Base-by-base conservation (phyloP, 2,888 invertebrate species). In the Campoplex capitator region DNA sequence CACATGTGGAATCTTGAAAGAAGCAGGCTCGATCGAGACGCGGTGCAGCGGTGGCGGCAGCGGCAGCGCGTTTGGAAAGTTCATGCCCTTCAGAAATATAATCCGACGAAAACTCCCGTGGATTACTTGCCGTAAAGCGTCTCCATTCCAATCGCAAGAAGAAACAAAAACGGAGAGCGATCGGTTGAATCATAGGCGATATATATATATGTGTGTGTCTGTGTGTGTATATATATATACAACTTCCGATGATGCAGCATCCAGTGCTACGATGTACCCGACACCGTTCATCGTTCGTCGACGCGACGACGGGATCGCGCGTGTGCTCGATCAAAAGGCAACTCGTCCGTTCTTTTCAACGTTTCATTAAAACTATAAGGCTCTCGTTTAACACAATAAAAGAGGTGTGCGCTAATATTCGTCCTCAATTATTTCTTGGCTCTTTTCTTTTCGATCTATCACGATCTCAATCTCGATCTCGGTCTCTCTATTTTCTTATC, bases 321-420 rank as follows among this genome's bases (percentile, higher is more conserved):
- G 90, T 89, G 89, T 90, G 91, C 91, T 92, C 91, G 92, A 91
- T 91, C 90, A 92, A 92, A 94, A 94, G 94, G 94, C 94, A 94
- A 93, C 93, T 93, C 92, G 93, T 92, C 51, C 38, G 56, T 68
- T 82, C 51, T 68, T 65, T 58, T 80, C 18, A 90, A 86, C 84
- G 73, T 92, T 88, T 91, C 92, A 92, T 92, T 93, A 94, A 92
- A 94, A 93, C 92, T 93, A 93, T 94, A 94, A 94, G 94, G 94
- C 94, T 94, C 93, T 92, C 91, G 91, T 92, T 85, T 79, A 81
- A 73, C 79, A 76, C 73, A 80, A 83, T 76, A 70, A 83, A 70
- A 83, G 58, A 76, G 76, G 83, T 70, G 83, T 83, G 76, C 70
- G 83, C 83, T 70, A 76, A 76, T 83, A 75, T 75, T 75, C 82